These are phyloP conservation scores for Paralichthys olivaceus DNA, from an alignment of 2,113 vertebrate genomes.

Conservation along the genomic window DNA sequence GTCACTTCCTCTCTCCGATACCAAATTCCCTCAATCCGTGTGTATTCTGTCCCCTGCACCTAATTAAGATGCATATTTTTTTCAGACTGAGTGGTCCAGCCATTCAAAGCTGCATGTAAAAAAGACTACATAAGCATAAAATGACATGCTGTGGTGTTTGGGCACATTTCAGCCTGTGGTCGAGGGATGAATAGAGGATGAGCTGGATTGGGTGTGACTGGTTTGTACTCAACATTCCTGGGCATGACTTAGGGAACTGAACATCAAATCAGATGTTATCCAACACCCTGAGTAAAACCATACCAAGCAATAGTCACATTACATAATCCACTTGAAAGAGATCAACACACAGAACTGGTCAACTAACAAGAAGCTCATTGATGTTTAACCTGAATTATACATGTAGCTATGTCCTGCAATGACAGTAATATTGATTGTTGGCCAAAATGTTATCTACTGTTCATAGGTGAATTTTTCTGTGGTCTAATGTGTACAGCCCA, in stretches of 20 bases:
- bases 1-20: constrained; percentile 32
- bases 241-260: constrained; percentile 34
- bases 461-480: constrained; percentile 40
- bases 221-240: constrained; percentile 24
- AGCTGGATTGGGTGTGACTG: constrained; percentile 39
- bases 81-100: constrained; percentile 25
- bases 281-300: constrained; percentile 33
- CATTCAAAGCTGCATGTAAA: constrained; percentile 40
- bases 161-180: constrained; percentile 29
- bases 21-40: constrained; percentile 6
- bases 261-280: constrained; percentile 44
- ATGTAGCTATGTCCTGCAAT: constrained; percentile 23
- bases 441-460: constrained; percentile 19
- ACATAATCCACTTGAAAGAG: constrained; percentile 36
- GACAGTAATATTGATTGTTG: constrained; percentile 46
- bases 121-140: constrained; percentile 59
- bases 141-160: constrained; percentile 47
- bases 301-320: constrained; percentile 11
- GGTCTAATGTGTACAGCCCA: constrained; percentile 17
- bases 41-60: constrained; percentile 44
- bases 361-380: constrained; percentile 17
- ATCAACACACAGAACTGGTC: constrained; percentile 9
- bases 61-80: constrained; percentile 44
- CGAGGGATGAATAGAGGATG: constrained; percentile 14
- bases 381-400: constrained; percentile 21